Percentiles rank a stretch among this genome's conserved stretches.
These are phyloP conservation scores for Gouania willdenowi DNA, from an alignment of 2,797 vertebrate genomes.

Conservation along the genomic window DNA sequence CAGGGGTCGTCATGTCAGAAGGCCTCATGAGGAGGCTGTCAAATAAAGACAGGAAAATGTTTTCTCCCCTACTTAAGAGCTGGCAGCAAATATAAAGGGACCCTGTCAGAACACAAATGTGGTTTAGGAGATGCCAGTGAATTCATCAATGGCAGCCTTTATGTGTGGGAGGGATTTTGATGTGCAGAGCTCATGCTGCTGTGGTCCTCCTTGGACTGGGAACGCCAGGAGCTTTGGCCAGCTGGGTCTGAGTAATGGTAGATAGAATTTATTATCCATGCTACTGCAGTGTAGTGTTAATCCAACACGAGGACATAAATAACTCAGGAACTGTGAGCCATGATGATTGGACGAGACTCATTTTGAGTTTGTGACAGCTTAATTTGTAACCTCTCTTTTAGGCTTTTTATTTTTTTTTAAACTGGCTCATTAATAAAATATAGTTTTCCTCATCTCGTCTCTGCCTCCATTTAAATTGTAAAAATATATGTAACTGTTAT, in stretches of 20 bases:
- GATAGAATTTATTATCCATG: constrained; percentile 48
- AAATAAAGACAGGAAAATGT: constrained; percentile 72
- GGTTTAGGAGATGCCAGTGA: constrained; percentile 62
- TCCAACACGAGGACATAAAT: constrained; percentile 6
- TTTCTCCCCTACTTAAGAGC: constrained; percentile 66
- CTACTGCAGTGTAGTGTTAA: constrained; percentile 26
- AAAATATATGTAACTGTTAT: constrained; percentile 27
- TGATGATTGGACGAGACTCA: constrained; percentile 11
- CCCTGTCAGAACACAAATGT: constrained; percentile 72
- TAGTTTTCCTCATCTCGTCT: constrained; percentile 2
- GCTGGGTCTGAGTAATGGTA: constrained; percentile 54
- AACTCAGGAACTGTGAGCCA: not conserved
- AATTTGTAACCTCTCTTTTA: constrained; percentile 16
- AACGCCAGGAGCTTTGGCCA: constrained; percentile 63
- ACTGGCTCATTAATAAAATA: constrained; percentile 31
- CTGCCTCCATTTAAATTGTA: constrained; percentile 12
- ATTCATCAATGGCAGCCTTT: constrained; percentile 74
- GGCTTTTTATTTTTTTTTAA: constrained; percentile 20
- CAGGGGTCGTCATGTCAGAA: constrained; percentile 53
- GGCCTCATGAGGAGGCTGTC: constrained; percentile 66
- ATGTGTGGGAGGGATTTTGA: constrained; percentile 67
- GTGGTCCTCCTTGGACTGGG: constrained; percentile 46
- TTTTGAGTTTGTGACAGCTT: constrained; percentile 25
- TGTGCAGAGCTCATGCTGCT: constrained; percentile 53
- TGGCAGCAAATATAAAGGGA: constrained; percentile 74